Base-by-base conservation (phyloP, 1,140 invertebrate genomes). In the Drosophila novamexicana region DNA sequence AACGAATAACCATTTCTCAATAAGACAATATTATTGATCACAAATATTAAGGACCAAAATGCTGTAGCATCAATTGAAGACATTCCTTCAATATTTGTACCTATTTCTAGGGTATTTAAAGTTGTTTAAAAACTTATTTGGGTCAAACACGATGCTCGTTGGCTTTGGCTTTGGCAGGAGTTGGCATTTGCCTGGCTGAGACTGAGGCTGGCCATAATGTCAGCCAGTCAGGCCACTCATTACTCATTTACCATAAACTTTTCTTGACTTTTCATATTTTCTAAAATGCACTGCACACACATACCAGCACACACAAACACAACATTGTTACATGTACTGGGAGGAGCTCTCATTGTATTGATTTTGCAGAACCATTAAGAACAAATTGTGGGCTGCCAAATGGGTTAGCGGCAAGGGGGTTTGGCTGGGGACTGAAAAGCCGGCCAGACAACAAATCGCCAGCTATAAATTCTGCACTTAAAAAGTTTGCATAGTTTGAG, bases 231-330 rank as follows among this genome's bases (percentile, higher is more conserved):
- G 77, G 76, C 83, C 76, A 86, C 83, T 88, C 83, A 88, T 88
- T 88, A 80, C 83, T 88, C 83, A 86, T 86, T 86, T 77, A 80
- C 83, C 79, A 88, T 77, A 88, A 88, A 83, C 72, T 88, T 88
- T 88, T 57, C 68, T 75, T 79, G 83, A 88, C 83, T 88, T 88
- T 88, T 83, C 83, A 88, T 88, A 88, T 83, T 83, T 86, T 88
- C 79, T 79, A 77, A 79, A 81, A 82, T 88, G 71, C 71, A 84
- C 39, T 63, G 71, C 57, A 84, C 44, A 68, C 53, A 29, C 72
- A 70, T 47, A 75, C 42, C 69, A 8, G 56, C 39, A 58, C 40
- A 57, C 16, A 50, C 9, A 62, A 61, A 74, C 34, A 67, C 39
- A 66, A 32, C 18, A 12, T 29, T 12, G 57, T 36, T 36, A 69